Conservation (phyloP, 2,797 vertebrate species). For the Echeneis naucrates region DNA sequence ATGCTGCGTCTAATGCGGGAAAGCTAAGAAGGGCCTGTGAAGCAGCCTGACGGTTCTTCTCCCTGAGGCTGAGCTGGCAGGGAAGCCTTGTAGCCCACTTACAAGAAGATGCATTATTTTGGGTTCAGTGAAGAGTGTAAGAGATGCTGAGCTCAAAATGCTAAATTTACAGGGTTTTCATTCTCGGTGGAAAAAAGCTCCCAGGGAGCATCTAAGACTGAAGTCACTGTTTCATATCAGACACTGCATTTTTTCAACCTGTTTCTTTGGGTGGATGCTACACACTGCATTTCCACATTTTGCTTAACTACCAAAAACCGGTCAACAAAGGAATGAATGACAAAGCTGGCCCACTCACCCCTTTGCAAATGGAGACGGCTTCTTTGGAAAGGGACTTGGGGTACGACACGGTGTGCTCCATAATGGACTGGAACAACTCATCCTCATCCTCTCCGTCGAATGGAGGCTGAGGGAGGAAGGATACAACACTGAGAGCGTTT, state of each 20-base stretch:
- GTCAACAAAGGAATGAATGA: not conserved
- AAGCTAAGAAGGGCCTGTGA: constrained; percentile 36
- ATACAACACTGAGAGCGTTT: constrained; percentile 19
- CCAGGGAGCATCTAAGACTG: not conserved
- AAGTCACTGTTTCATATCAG: not conserved
- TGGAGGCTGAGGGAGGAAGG: constrained; percentile 85
- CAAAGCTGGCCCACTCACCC: constrained; percentile 82
- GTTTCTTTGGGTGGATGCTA: not conserved
- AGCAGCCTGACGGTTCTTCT: not conserved
- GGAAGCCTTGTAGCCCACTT: constrained; percentile 2
- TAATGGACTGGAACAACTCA: constrained; percentile 96
- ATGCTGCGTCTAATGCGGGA: not conserved
- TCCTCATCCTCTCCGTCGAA: constrained; percentile 98
- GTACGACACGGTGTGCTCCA: constrained; percentile 97
- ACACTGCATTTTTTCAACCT: not conserved
- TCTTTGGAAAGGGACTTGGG: constrained; percentile 96
- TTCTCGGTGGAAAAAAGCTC: not conserved
- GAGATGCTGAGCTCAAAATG: constrained; percentile 22
- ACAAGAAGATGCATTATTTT: constrained; percentile 19
- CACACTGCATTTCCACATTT: not conserved
- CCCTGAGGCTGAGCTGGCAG: constrained; percentile 1
- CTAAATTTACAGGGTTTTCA: constrained; percentile 17
- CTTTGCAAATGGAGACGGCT: constrained; percentile 96
- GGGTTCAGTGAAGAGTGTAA: constrained; percentile 18
- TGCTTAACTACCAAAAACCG: not conserved